phyloP scores from a whole-genome alignment of 2,888 invertebrate species.

The Steinernema carpocapsae region DNA sequence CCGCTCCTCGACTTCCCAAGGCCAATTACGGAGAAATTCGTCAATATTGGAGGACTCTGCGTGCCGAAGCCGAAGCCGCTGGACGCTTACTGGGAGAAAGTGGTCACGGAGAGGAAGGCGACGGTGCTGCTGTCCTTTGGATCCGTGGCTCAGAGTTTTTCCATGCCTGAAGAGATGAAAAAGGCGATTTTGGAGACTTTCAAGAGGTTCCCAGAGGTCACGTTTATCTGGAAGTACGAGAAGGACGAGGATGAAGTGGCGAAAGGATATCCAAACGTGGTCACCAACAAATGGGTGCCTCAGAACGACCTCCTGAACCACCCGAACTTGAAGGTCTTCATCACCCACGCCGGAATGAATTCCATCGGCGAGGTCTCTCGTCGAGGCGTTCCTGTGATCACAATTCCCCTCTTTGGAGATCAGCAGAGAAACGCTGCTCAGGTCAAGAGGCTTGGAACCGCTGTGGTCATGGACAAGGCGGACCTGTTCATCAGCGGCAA shows the following conservation, averaged over 20 bases:
- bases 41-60: too few species aligned
- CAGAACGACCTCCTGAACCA: constrained; percentile 40
- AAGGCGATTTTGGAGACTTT: constrained; percentile 15
- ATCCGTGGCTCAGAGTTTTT: background rate
- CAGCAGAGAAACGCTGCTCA: too few species aligned
- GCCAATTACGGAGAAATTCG: constrained; percentile 27
- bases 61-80: constrained; percentile 5
- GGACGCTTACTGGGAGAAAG: background rate
- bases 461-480: background rate
- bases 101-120: background rate
- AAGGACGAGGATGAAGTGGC: constrained; percentile 38
- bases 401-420: too few species aligned
- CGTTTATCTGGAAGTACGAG: constrained; percentile 46
- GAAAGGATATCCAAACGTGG: constrained; percentile 35
- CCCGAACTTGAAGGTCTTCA: constrained; percentile 31
- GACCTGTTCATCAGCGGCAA: background rate
- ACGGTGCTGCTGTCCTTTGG: background rate
- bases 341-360: constrained; percentile 40
- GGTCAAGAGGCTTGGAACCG: too few species aligned
- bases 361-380: too few species aligned
- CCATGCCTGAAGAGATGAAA: constrained; percentile 6
- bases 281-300: constrained; percentile 39
- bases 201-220: constrained; percentile 41
- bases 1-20: constrained; percentile 34
- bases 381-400: constrained; percentile 39